Evolutionary conservation across 2,888 invertebrate species (phyloP).

Genomic region (Sphinx pinastri): DNA sequence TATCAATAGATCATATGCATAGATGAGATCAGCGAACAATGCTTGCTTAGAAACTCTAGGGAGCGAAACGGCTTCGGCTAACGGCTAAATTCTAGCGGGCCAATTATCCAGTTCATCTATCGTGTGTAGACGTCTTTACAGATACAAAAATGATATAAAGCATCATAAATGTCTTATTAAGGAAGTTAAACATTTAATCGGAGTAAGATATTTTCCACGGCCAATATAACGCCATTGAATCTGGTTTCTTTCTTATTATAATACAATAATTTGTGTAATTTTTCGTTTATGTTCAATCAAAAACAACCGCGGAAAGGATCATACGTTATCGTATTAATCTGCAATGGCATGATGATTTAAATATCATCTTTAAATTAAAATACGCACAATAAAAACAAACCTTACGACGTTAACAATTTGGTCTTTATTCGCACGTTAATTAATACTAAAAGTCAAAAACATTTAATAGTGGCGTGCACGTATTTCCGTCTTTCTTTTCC

Average conservation of each 20-base stretch:
- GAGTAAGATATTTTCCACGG: slow-evolving; percentile 6
- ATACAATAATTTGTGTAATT: background rate
- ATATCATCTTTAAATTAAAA: background rate
- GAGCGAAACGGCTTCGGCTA: too few relatives aligned
- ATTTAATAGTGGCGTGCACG: background rate
- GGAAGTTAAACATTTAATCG: slow-evolving; percentile 1
- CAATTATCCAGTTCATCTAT: too few relatives aligned
- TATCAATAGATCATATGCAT: too few relatives aligned
- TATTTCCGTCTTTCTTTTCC: slow-evolving; percentile 21
- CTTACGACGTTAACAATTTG: background rate
- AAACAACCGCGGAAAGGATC: background rate
- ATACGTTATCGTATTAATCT: background rate
- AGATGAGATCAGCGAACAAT: too few relatives aligned
- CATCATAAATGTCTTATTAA: background rate
- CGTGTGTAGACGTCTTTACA: background rate
- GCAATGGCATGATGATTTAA: background rate
- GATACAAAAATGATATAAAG: background rate
- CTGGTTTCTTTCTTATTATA: background rate
- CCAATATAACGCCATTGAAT: background rate
- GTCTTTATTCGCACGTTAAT: background rate
- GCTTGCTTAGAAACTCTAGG: too few relatives aligned
- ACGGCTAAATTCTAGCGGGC: too few relatives aligned
- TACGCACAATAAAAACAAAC: background rate
- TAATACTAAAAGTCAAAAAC: background rate
- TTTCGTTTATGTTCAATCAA: background rate